Evolutionary conservation across 2,113 vertebrate genomes (phyloP).

Genomic region (Mugil cephalus): DNA sequence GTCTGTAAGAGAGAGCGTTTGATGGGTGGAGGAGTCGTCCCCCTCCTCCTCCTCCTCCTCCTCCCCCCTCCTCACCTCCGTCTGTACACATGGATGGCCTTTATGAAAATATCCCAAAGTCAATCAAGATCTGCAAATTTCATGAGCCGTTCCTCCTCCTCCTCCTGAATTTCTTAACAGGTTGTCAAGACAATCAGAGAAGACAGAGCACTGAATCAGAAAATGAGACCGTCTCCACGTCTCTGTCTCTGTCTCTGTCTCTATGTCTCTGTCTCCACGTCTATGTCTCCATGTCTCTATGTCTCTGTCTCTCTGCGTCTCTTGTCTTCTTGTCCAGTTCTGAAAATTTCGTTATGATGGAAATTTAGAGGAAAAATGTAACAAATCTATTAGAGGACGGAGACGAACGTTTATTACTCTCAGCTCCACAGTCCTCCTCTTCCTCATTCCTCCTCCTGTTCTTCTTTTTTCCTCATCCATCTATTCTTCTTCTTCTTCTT

Average conservation of each 20-base stretch:
- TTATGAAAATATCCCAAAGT: slow-evolving; percentile 55
- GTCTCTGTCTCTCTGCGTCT: no score
- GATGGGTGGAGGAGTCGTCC: slow-evolving; percentile 23
- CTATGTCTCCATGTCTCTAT: no score
- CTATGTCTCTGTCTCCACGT: no score
- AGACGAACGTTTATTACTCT: no score
- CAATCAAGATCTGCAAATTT: slow-evolving; percentile 69
- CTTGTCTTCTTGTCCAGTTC: no score
- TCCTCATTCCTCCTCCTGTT: no score
- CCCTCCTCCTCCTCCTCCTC: slow-evolving; percentile 8
- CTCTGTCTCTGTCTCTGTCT: slow-evolving; percentile 34
- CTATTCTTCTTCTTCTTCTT: no score
- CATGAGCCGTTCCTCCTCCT: slow-evolving; percentile 49
- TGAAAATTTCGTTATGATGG: slow-evolving; percentile 33
- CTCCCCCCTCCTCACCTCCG: slow-evolving; percentile 1
- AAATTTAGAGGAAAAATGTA: slow-evolving; percentile 32
- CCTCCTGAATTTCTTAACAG: slow-evolving; percentile 57
- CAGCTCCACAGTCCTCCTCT: no score
- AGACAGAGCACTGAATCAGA: slow-evolving; percentile 48
- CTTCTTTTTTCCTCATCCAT: no score
- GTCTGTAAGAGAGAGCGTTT: slow-evolving; percentile 15
- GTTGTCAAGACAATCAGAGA: slow-evolving; percentile 51
- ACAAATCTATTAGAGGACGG: no score
- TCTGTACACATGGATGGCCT: slow-evolving; percentile 9
- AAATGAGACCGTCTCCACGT: slow-evolving; percentile 44